Evolutionary conservation across 2,888 invertebrate species (phyloP), one percentile per base, ranked within the genome.

Genomic region (Camponotus fellah): DNA sequence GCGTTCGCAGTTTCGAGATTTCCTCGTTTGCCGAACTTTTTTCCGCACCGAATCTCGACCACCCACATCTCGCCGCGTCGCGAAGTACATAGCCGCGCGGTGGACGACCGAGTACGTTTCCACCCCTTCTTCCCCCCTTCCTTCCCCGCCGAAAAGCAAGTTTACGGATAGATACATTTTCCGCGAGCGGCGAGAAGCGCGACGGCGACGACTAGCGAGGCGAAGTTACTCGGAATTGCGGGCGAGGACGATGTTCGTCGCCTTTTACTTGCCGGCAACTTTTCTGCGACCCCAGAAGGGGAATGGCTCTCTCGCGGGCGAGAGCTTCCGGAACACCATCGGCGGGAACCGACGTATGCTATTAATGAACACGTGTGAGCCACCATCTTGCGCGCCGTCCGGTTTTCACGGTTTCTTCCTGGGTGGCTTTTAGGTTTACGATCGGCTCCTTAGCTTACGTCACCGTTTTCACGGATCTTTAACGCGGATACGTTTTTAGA

Each of bases 101-200:
- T 21, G 49, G 17, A 26, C 37, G 17, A 74, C 49, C 43, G 49
- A 26, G 83, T 88, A 84, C 82, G 80, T 86, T 82, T 64, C 77
- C 49, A 6, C 49, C 6, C 5, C 49, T 2, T 0, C 4, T 3
- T 12, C 14, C 46, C 14, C 14, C 0, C 4, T 4, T 2, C 17
- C 6, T 0, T 0, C 14, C 0, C 5, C 46, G 14, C 46, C 14
- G 17, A 17, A 85, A 85, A 79, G 85, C 87, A 86, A 93, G 92
- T 91, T 92, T 92, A 88, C 85, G 86, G 91, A 92, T 91, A 92
- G 92, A 92, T 92, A 92, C 91, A 91, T 92, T 93, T 92, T 91
- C 88, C 89, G 88, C 88, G 90, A 90, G 87, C 6, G n/a, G 49
- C 87, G 88, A 88, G 76, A 60, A 64, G 58, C 81, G 46, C 62